Base-by-base conservation (phyloP, 2,888 invertebrate species). In the Parnassius glacialis region DNA sequence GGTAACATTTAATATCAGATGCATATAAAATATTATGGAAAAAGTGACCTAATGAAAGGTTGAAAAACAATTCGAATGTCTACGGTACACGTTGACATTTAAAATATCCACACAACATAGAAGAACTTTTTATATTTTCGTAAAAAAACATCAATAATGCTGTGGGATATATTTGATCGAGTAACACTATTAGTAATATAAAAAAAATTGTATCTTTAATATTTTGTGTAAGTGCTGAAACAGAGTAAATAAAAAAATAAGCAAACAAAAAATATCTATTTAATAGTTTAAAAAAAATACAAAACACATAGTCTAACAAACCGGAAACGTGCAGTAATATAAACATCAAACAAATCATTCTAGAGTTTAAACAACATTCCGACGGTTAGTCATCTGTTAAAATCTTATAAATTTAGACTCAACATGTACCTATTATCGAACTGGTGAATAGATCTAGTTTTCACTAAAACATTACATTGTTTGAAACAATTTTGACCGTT, bases 181-280 rank as follows among this genome's bases (percentile, higher is more conserved):
- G 51, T 51, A 42, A 3, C 12, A 41, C 12, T 52, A 34, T 34
- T 55, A 60, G 54, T 54, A 12, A 42, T 43, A n/a, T 12, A 60
- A 42, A 57, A 1, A 48, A 53, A 54, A 50, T 55, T 3, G 10
- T 41, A 59, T 43, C n/a, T 45, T 43, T 43, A 51, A 11, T 57
- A 9, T 20, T 57, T 56, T 45, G 16, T 56, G 55, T 60, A 57
- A 51, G 62, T 62, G 54, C 62, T 62, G 62, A 54, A 62, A 58
- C 48, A 48, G 11, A 53, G n/a, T 25, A 43, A 62, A 57, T 44
- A 9, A 42, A 59, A 58, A 58, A 62, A 13, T 50, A 57, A 62
- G 12, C 7, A 57, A 61, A 58, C 44, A 10, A 51, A 55, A n/a
- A 57, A 57, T 16, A 53, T 48, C 54, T 51, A 50, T 57, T 52